phyloP scores from a whole-genome alignment of 2,113 vertebrate species.

The Sinosuthora webbiana region DNA sequence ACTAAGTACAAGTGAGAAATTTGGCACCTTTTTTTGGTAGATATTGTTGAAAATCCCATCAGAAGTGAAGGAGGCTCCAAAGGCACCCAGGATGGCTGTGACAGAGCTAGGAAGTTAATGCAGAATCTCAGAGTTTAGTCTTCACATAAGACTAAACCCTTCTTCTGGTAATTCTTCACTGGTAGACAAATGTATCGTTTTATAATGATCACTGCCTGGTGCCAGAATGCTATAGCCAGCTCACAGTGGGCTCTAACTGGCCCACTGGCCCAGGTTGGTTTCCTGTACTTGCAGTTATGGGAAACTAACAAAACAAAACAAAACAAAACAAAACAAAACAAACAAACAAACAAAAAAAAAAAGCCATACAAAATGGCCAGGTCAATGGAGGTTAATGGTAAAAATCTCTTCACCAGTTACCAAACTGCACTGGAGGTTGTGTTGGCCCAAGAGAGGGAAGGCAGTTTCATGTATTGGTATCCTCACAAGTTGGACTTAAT shows the following conservation, averaged over 20 bases:
- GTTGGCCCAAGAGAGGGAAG: not conserved
- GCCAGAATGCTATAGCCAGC: not conserved
- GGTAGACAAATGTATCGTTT: not conserved
- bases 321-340: too few relatives aligned
- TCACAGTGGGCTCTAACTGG: not conserved
- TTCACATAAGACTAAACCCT: not conserved
- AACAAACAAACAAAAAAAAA: too few relatives aligned
- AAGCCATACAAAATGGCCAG: not conserved
- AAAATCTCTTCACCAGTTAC: not conserved
- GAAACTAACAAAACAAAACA: not conserved
- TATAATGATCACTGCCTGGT: not conserved
- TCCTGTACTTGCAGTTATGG: not conserved
- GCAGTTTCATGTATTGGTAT: fast-evolving
- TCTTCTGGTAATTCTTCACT: not conserved
- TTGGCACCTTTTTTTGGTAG: not conserved
- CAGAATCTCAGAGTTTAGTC: not conserved
- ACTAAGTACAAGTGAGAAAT: not conserved
- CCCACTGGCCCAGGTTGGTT: not conserved
- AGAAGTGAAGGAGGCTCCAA: not conserved
- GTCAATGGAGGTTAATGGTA: not conserved
- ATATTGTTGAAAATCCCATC: not conserved
- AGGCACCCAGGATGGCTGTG: not conserved
- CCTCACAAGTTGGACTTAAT: not conserved
- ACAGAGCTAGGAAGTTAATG: not conserved
- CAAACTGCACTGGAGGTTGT: not conserved